Evolutionary conservation across 2,113 vertebrate genomes (phyloP).

Genomic region (Empidonax alnorum): DNA sequence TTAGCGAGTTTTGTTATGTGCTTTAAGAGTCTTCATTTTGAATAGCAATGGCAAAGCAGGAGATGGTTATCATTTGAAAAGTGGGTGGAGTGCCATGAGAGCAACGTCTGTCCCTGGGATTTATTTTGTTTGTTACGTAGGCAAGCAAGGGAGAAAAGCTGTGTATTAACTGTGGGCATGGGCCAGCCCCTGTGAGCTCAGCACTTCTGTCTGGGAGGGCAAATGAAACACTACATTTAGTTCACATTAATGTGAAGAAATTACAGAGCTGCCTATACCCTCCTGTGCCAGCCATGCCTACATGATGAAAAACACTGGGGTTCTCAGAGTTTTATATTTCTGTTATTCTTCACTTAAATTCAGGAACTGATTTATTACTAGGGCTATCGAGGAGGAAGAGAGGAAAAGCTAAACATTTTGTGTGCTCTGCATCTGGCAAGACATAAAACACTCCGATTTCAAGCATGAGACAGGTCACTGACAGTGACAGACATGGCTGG

Average conservation of each 20-base stretch:
- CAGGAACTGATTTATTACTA: constrained; percentile 58
- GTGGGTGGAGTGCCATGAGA: neutral
- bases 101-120: neutral
- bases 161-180: neutral
- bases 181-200: neutral
- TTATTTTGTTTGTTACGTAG: neutral
- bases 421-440: constrained; percentile 29
- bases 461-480: constrained; percentile 45
- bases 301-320: neutral
- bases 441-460: constrained; percentile 40
- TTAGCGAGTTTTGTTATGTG: neutral
- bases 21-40: neutral
- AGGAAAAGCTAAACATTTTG: constrained; percentile 16
- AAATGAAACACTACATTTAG: neutral
- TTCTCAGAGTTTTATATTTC: neutral
- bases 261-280: neutral
- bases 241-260: neutral
- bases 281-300: neutral
- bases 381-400: neutral
- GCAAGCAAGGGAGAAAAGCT: neutral
- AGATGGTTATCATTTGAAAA: neutral
- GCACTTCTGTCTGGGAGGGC: neutral
- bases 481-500: constrained; percentile 36
- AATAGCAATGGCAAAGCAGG: neutral
- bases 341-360: constrained; percentile 28